phyloP scores from a whole-genome alignment of 2,797 vertebrate genomes.

The Lacerta viridis region DNA sequence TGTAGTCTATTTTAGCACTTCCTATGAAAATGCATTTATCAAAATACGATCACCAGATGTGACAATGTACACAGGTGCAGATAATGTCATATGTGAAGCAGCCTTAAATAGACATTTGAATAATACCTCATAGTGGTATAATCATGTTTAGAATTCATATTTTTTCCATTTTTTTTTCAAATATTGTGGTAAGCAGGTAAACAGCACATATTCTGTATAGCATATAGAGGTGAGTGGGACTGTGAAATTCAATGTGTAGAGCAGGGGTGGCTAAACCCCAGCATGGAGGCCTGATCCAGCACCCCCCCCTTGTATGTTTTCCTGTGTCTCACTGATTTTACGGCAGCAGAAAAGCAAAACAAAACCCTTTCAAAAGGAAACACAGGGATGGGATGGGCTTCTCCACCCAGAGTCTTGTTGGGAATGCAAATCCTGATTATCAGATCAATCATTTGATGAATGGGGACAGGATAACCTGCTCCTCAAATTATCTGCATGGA shows the following conservation, averaged over 20 bases:
- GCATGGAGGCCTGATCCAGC: too few species aligned
- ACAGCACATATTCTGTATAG: not conserved
- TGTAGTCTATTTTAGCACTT: not conserved
- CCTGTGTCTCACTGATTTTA: too few species aligned
- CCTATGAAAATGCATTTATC: not conserved
- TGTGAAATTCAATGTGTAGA: not conserved
- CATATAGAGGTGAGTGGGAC: not conserved
- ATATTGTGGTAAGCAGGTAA: not conserved
- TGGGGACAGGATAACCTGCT: too few species aligned
- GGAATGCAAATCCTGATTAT: too few species aligned
- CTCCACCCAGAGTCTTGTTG: too few species aligned
- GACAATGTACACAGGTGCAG: not conserved
- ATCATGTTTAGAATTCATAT: not conserved
- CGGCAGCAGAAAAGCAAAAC: too few species aligned
- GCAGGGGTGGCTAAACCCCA: not conserved
- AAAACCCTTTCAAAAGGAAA: too few species aligned
- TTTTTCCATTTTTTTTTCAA: not conserved
- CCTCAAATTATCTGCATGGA: too few species aligned
- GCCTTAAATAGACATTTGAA: not conserved
- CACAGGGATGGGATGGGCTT: too few species aligned
- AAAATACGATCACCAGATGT: not conserved
- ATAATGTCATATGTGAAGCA: not conserved
- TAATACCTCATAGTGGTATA: not conserved
- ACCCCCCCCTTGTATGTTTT: too few species aligned
- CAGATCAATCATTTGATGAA: too few species aligned